Percentiles rank a stretch among this genome's conserved stretches.
phyloP scores from a whole-genome alignment of 2,888 invertebrate species.

The Emmelina monodactyla region DNA sequence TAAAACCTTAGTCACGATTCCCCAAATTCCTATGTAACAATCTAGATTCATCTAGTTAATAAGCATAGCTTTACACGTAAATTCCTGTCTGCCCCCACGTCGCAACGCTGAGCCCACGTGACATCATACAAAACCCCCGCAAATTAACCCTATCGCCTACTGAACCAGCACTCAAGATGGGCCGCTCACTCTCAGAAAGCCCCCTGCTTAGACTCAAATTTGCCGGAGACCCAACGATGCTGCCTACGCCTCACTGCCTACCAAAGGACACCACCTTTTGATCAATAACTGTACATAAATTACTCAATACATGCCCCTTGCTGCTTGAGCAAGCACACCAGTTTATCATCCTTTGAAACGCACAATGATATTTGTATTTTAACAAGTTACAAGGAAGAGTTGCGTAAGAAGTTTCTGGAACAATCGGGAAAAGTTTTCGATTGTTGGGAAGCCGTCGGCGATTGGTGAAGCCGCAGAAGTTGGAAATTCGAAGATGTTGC shows the following conservation, averaged over 20 bases:
- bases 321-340: slow-evolving; percentile 48
- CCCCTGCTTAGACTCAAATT: slow-evolving; percentile 50
- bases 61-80: no score
- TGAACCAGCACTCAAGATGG: slow-evolving; percentile 27
- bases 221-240: slow-evolving; percentile 37
- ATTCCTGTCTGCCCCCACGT: no score
- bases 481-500: no score
- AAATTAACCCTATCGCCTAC: slow-evolving; percentile 33
- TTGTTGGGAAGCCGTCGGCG: no score
- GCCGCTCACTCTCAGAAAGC: slow-evolving; percentile 33
- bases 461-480: no score
- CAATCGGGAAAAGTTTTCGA: no score
- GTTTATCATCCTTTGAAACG: slow-evolving; percentile 31
- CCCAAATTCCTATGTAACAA: no score
- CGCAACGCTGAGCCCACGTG: no score
- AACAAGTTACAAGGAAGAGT: neutral
- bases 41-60: no score
- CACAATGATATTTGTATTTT: neutral
- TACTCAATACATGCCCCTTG: slow-evolving; percentile 60
- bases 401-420: neutral
- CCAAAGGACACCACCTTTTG: slow-evolving; percentile 63
- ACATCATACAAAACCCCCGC: no score
- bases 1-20: no score
- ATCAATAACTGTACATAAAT: slow-evolving; percentile 67
- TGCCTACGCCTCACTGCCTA: slow-evolving; percentile 47